Percentiles rank a stretch among this genome's conserved stretches.
These are phyloP conservation scores for Alectura lathami DNA, from an alignment of 2,113 vertebrate species.

Conservation along the genomic window DNA sequence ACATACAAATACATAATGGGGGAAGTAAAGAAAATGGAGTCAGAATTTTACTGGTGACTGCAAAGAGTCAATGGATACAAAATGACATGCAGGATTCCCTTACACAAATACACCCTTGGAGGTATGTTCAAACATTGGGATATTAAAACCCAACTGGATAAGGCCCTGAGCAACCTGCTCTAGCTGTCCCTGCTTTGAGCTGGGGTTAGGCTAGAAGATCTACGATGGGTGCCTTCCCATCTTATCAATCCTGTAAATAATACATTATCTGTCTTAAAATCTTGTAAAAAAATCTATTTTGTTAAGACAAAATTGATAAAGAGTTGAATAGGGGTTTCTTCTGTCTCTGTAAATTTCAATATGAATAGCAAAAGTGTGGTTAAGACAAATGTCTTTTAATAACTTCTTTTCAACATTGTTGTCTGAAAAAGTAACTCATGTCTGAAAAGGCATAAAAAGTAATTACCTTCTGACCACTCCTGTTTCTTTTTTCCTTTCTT, in stretches of 20 bases:
- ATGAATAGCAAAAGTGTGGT: neutral
- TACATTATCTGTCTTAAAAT: neutral
- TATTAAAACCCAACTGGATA: accelerated
- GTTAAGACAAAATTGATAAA: neutral
- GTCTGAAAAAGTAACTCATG: neutral
- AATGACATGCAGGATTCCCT: neutral
- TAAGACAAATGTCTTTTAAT: conserved; percentile 23
- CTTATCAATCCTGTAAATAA: neutral
- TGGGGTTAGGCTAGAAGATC: neutral
- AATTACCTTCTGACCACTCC: conserved; percentile 44
- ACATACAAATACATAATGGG: neutral
- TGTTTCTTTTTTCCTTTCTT: conserved; percentile 11
- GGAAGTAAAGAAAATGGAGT: neutral
- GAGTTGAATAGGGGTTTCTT: neutral
- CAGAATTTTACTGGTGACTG: neutral
- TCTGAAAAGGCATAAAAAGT: conserved; percentile 33
- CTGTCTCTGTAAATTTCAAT: neutral
- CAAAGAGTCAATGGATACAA: neutral
- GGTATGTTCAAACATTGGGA: neutral
- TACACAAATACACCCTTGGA: too few species aligned
- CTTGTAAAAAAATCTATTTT: neutral
- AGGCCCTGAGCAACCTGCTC: neutral
- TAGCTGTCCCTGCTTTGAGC: neutral
- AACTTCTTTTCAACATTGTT: neutral
- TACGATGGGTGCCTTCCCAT: neutral